A percentile compares a stretch with the other conserved stretches of the same genome.
Conservation (phyloP, 2,797 vertebrate species). For the Cossypha polioptera region DNA sequence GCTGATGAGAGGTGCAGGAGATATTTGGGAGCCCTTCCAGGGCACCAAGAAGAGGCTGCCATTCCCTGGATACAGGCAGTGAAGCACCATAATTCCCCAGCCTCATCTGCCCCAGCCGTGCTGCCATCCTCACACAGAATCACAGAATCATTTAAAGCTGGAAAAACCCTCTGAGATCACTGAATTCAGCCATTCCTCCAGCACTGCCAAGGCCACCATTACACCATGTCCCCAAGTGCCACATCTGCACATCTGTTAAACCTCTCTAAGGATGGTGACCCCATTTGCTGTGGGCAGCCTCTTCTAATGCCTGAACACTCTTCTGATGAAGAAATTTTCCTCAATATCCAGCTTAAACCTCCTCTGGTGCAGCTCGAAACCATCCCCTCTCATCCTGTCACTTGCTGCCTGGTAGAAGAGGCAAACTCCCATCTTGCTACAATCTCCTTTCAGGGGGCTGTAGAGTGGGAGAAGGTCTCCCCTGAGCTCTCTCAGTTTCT, state of each 20-base stretch:
- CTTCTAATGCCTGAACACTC: not conserved
- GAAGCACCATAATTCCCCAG: fast-evolving
- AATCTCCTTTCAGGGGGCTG: not conserved
- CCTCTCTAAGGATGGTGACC: not conserved
- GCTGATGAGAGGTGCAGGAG: not conserved
- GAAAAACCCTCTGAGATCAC: not conserved
- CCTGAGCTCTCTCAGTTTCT: not conserved
- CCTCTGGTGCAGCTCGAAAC: not conserved
- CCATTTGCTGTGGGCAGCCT: not conserved
- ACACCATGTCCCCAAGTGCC: not conserved
- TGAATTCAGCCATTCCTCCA: not conserved
- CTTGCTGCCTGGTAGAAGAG: not conserved
- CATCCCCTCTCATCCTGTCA: not conserved
- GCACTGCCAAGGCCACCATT: not conserved
- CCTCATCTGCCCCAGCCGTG: fast-evolving
- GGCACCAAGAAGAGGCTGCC: fast-evolving
- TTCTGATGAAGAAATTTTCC: not conserved
- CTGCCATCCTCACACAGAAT: not conserved
- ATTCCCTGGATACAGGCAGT: not conserved
- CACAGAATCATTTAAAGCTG: not conserved
- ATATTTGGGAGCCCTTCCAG: fast-evolving
- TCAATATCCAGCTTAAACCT: not conserved
- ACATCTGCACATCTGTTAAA: not conserved
- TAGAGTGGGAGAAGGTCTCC: not conserved
- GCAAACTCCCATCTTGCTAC: too few species aligned